Evolutionary conservation across 1,140 invertebrate genomes (phyloP), one percentile per base, ranked within the genome.

Genomic region (honey bee (Apis mellifera)): DNA sequence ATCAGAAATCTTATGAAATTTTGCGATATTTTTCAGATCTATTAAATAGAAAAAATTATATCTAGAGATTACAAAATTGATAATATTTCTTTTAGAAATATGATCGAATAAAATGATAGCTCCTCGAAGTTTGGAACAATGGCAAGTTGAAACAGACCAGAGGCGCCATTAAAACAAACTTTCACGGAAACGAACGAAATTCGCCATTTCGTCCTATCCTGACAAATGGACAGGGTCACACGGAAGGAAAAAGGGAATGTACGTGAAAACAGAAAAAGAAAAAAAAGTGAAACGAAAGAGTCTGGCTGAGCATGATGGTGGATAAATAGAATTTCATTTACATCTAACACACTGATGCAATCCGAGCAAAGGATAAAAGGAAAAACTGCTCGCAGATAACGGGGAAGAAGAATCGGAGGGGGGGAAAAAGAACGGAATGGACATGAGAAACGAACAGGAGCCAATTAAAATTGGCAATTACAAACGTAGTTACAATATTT

Each of bases 391-490:
- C 1, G 60, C 26, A 54, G 55, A 62, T 42, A 66, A 74, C 59
- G 42, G 23, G 42, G 13, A 66, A 72, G 65, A 59, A 52, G n/a
- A 60, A 66, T 26, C 13, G 17, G 17, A 21, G 19, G 52, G 17
- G 23, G 19, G 52, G 32, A 42, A 55, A 7, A 81, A 52, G 73
- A 48, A 54, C 9, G 42, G 42, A 26, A 59, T 9, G 48, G 48
- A 15, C 13, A 21, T 54, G 68, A 19, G 54, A 64, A 73, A 64
- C 70, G 70, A 55, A 65, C 48, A 12, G 62, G 54, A 13, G 12
- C 32, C 74, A 78, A 60, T 82, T 78, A 78, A 82, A 82, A 65
- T 69, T 77, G 80, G 64, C 80, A 82, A 77, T 82, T 82, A 82
- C 73, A 65, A 57, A 55, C 32, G 23, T 48, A 57, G 78, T 75